Conservation (phyloP, 2,888 invertebrate species). For the Idaea aversata region DNA sequence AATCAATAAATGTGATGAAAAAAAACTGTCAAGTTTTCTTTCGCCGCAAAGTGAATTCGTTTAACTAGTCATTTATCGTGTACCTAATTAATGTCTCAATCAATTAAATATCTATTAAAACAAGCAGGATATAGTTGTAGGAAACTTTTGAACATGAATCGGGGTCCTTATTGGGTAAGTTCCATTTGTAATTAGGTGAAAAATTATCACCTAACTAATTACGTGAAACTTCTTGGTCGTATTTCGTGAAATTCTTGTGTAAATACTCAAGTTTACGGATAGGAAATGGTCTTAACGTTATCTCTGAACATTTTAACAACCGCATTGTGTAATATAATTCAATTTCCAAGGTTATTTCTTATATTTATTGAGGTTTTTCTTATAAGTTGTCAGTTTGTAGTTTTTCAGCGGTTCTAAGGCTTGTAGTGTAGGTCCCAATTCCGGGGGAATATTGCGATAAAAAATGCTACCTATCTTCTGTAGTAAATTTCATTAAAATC, state of each 20-base stretch:
- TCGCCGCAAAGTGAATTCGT: slow-evolving; percentile 9
- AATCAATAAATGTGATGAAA: slow-evolving; percentile 19
- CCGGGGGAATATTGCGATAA: background rate
- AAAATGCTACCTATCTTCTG: too few species aligned
- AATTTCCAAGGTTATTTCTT: slow-evolving; percentile 14
- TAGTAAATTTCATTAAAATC: too few species aligned
- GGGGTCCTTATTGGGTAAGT: slow-evolving; percentile 56
- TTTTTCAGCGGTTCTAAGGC: too few species aligned
- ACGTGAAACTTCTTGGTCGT: slow-evolving; percentile 4
- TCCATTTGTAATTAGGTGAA: slow-evolving; percentile 25
- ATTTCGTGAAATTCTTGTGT: slow-evolving; percentile 12
- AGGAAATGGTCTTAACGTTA: slow-evolving; percentile 17
- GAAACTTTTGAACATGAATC: slow-evolving; percentile 48
- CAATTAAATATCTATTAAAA: slow-evolving; percentile 58
- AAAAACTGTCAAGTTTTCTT: slow-evolving; percentile 3
- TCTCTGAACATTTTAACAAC: slow-evolving; percentile 13
- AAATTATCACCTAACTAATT: slow-evolving; percentile 18
- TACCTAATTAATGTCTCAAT: slow-evolving; percentile 54
- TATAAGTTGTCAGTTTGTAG: background rate
- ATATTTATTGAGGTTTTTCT: background rate
- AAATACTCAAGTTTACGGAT: slow-evolving; percentile 12
- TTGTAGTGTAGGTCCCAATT: background rate
- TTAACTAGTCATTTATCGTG: slow-evolving; percentile 21
- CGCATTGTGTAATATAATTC: slow-evolving; percentile 9
- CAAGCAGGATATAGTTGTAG: slow-evolving; percentile 53